Percentiles rank a stretch among this genome's conserved stretches.
These are phyloP conservation scores for Saccostrea cuccullata DNA, from an alignment of 1,140 invertebrate genomes.

Conservation along the genomic window DNA sequence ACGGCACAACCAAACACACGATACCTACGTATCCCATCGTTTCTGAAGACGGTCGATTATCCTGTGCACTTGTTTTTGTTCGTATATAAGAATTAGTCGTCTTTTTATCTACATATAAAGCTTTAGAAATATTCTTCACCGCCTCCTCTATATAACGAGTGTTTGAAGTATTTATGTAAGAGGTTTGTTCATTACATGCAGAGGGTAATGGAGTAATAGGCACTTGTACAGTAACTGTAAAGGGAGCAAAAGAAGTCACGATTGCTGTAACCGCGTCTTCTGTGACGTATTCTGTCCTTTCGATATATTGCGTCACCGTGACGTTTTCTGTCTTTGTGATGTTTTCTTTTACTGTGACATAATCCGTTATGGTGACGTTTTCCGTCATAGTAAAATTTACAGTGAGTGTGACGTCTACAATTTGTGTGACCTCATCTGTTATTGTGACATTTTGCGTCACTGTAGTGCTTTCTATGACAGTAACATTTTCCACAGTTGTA, in stretches of 20 bases:
- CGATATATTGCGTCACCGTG: not conserved
- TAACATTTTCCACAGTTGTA: not conserved
- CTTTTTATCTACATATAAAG: not conserved
- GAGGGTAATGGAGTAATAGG: not conserved
- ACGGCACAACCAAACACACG: not conserved
- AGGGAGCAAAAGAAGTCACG: not conserved
- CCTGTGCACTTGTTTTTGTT: not conserved
- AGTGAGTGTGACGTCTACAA: not conserved
- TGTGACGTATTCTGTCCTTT: not conserved
- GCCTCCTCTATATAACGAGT: not conserved
- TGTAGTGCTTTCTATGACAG: not conserved
- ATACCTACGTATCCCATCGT: not conserved
- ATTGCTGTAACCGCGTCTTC: not conserved
- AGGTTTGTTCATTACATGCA: not conserved
- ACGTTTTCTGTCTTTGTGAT: not conserved
- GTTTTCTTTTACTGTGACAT: not conserved
- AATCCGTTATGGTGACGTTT: not conserved
- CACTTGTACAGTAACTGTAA: not conserved
- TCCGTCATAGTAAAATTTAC: not conserved
- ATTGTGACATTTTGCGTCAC: not conserved
- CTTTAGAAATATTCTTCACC: slow-evolving; percentile 2
- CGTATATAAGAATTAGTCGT: not conserved
- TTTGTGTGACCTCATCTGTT: not conserved
- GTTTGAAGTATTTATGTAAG: not conserved
- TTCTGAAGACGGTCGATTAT: not conserved